Base-by-base conservation (phyloP, 2,113 vertebrate genomes). In the Electrona antarctica region DNA sequence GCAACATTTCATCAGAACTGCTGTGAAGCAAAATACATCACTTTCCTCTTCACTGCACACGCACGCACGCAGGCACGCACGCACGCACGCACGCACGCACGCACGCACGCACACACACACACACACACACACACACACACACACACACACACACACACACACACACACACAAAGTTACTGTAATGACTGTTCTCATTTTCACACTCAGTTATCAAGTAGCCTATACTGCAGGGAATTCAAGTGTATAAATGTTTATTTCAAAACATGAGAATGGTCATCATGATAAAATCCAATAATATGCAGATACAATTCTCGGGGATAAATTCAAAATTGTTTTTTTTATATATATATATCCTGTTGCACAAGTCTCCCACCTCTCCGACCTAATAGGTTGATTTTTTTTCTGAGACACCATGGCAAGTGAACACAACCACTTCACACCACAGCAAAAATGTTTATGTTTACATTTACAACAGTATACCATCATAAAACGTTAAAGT, bases 211-310 rank as follows among this genome's bases (percentile, higher is more conserved):
- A 77, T 4, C 29, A 55, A 41, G 29, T 14, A n/a, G 46, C 21
- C 21, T 21, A 21, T 60, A 7, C n/a, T 72, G 51, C 11, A 14
- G 21, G 46, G 41, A 68, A 51, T 74, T 85, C 76, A 49, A 41
- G 80, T 87, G 89, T 91, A 91, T 85, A 92, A 91, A 92, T 90
- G 84, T 92, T 92, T 91, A 92, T 92, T 92, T 92, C 85, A 92
- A 91, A 90, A 90, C 80, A 92, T 90, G 87, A 86, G 84, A 90
- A 87, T 87, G 83, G 74, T 82, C 82, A 84, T 84, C 83, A 86
- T 85, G 88, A 86, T 90, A 89, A 90, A 90, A 87, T 85, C 82
- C 79, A 78, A 78, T 87, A 86, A 85, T 88, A 89, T 87, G 79
- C 64, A 21, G 75, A 88, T 89, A 91, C 84, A 90, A 71, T 74